Base-by-base conservation (phyloP, 2,113 vertebrate species). In the Podarcis raffonei region DNA sequence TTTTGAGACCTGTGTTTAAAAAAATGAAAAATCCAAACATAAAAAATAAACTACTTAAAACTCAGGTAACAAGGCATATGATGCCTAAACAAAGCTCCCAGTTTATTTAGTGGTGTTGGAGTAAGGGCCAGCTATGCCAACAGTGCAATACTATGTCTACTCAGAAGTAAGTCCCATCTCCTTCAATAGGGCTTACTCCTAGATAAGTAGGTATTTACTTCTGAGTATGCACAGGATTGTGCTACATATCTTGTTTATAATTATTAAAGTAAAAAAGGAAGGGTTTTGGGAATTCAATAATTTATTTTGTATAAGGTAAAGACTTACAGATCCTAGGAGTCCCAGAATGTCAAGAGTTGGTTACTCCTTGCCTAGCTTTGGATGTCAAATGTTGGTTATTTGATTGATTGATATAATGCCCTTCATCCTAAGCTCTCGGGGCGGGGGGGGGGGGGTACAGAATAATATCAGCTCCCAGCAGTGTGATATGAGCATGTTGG, bases 1-100 rank as follows among this genome's bases (percentile, higher is more conserved):
- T 97, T 96, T 94, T 97, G 98, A 94, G 97, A 96, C 95, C 99
- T 99, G 89, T 90, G 68, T 59, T 90, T 90, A 88, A 20, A 90
- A 88, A 83, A 82, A 87, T 93, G 69, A 86, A 69, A 94, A 93
- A 93, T 89, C 81, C 88, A 89, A 90, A 93, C 16, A n/a, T 91
- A 88, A 92, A 90, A 95, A 89, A 15, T 84, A 7, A 62, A 78
- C 90, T 83, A 53, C 18, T n/a, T 77, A 80, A 72, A 27, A 35
- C 85, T 18, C 32, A 87, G 81, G 13, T 65, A 23, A 93, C 59
- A n/a, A 83, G 30, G 5, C 16, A 86, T 11, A 59, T 7, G 84
- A 84, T 85, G 30, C 20, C 39, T 35, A 85, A 84, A 74, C n/a
- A 84, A 84, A 74, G 20, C 42, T 59, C 69, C 22, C n/a, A 35